Base-by-base conservation (phyloP, 2,797 vertebrate genomes). In the Parauchenoglanis punctatus region DNA sequence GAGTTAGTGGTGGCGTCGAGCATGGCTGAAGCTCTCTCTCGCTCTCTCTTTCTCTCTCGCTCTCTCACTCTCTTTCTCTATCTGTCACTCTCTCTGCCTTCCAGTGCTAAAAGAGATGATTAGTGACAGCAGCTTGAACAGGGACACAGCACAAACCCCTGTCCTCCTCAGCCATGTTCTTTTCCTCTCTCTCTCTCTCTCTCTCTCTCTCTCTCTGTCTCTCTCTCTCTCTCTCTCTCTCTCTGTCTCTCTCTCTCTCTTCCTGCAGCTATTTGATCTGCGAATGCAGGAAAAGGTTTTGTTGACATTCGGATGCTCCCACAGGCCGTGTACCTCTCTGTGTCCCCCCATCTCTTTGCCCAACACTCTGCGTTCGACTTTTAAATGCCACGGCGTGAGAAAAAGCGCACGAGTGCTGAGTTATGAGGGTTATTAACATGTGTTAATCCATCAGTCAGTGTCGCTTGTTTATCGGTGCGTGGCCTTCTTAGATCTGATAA, bases 251-350 rank as follows among this genome's bases (percentile, higher is more conserved):
- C 59, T n/a, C n/a, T 70, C 25, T 40, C 31, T 49, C 77, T 0
- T 40, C 84, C 58, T 25, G 20, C 67, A 23, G 81, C 58, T 76
- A 65, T 90, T 86, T 77, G 76, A 44, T 78, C 46, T 85, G 76
- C 17, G 61, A 84, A 81, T 75, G 67, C 84, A 81, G 86, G 83
- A 76, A 80, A 76, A 89, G 67, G 31, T 80, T 89, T 89, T 89
- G 88, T 86, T 91, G 90, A 91, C 59, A 87, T 89, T 87, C 40
- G 56, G 18, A 83, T 63, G n/a, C 68, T 49, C 87, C 91, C 83
- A 20, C 67, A 49, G 88, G 87, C 49, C 65, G 10, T 68, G 77
- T 87, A 86, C 80, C 20, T 65, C 81, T 52, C n/a, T 1, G 18
- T 25, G 12, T 46, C 23, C 17, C 35, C 25, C 4, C 23, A 7